These are phyloP conservation scores for Pseudonaja textilis DNA, from an alignment of 2,113 vertebrate species.

Conservation along the genomic window DNA sequence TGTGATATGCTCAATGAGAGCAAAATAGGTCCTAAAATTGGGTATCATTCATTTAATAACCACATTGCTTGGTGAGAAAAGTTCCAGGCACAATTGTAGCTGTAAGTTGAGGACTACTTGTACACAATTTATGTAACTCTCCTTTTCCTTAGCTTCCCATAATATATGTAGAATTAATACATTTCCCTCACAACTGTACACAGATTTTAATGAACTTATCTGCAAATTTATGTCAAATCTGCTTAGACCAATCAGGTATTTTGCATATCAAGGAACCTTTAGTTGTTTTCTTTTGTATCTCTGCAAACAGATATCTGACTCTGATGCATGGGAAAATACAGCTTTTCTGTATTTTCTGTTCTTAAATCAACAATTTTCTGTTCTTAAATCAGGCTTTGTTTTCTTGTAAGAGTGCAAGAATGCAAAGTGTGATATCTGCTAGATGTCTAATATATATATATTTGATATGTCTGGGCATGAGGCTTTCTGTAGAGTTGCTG, in stretches of 20 bases:
- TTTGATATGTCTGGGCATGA: neutral
- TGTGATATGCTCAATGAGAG: neutral
- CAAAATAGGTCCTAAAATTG: neutral
- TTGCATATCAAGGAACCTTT: neutral
- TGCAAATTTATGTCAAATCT: neutral
- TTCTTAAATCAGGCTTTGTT: neutral
- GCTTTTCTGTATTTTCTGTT: neutral
- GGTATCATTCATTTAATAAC: neutral
- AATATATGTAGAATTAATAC: neutral
- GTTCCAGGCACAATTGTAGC: neutral
- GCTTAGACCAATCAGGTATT: neutral
- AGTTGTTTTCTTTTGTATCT: neutral
- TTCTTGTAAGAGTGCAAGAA: neutral
- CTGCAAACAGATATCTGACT: neutral
- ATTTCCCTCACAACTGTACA: neutral
- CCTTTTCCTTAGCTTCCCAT: neutral
- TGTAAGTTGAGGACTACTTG: neutral
- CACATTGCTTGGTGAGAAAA: neutral
- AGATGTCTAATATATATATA: neutral
- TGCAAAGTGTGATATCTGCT: neutral
- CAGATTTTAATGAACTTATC: neutral
- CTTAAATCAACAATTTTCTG: neutral
- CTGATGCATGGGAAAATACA: neutral
- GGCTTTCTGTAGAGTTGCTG: neutral
- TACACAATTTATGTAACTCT: neutral